Percentiles rank a stretch among this genome's conserved stretches.
These are phyloP conservation scores for Leptopilina boulardi DNA, from an alignment of 1,140 invertebrate species.

Conservation along the genomic window DNA sequence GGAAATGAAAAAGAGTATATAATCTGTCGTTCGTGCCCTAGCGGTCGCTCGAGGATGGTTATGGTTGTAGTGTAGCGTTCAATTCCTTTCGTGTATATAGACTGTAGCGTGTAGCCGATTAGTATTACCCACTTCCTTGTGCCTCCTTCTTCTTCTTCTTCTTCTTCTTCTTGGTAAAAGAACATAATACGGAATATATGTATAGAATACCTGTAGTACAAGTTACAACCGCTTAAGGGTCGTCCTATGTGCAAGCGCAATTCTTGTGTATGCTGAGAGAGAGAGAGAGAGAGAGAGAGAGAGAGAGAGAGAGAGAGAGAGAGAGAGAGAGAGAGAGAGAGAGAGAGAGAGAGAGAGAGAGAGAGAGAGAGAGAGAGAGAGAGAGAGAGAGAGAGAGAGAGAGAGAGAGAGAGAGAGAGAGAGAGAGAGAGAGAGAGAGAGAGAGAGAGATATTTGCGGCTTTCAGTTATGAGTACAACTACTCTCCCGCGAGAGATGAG, in stretches of 20 bases:
- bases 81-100: conserved; percentile 48
- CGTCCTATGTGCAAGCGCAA: conserved; percentile 41
- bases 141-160: conserved; percentile 37
- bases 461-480: conserved; percentile 41
- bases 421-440: too few species aligned
- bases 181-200: conserved; percentile 36
- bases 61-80: conserved; percentile 32
- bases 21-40: conserved; percentile 28
- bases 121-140: conserved; percentile 54
- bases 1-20: conserved; percentile 24
- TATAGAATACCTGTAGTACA: conserved; percentile 27
- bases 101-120: conserved; percentile 57
- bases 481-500: conserved; percentile 39
- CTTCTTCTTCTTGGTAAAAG: conserved; percentile 33
- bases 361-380: too few species aligned
- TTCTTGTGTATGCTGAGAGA: conserved; percentile 39
- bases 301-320: too few species aligned
- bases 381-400: too few species aligned
- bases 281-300: too few species aligned
- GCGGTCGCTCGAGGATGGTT: conserved; percentile 35
- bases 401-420: too few species aligned
- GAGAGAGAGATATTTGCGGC: conserved; percentile 37
- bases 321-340: too few species aligned
- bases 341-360: too few species aligned
- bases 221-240: conserved; percentile 16